Percentiles rank a stretch among this genome's conserved stretches.
Conservation (phyloP, 2,113 vertebrate species). For the Sardina pilchardus region DNA sequence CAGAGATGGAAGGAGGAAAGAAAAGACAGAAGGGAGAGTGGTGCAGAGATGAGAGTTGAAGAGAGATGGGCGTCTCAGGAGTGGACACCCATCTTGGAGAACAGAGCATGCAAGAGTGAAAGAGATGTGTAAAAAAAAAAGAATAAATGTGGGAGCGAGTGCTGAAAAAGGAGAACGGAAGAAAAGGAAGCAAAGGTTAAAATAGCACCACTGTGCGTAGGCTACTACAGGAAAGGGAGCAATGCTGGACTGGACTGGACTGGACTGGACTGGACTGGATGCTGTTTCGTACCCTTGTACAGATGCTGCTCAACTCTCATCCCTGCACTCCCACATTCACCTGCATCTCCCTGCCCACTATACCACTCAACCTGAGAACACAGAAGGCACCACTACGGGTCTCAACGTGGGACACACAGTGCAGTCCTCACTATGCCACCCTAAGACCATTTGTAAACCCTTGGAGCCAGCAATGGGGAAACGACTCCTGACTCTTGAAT, state of each 20-base stretch:
- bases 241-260: not conserved
- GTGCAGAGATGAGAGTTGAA: not conserved
- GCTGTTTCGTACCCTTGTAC: not conserved
- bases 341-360: not conserved
- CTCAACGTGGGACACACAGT: not conserved
- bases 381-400: not conserved
- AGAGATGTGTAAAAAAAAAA: not conserved
- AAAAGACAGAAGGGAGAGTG: not conserved
- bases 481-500: not conserved
- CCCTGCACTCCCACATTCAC: not conserved
- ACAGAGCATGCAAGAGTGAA: not conserved
- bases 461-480: slow-evolving; percentile 3
- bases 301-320: not conserved
- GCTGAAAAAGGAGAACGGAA: not conserved
- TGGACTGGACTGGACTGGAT: not conserved
- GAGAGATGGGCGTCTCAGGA: not conserved
- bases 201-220: not conserved
- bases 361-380: not conserved
- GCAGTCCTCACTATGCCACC: not conserved
- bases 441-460: not conserved
- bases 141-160: not conserved
- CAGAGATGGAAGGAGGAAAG: not conserved
- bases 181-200: not conserved
- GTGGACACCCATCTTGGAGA: too few species aligned
- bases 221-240: not conserved